Evolutionary conservation across 64 coral and sea anemone species (phyloP), one percentile per base, ranked within the genome.

Genomic region (Catalaphyllia jardinei): DNA sequence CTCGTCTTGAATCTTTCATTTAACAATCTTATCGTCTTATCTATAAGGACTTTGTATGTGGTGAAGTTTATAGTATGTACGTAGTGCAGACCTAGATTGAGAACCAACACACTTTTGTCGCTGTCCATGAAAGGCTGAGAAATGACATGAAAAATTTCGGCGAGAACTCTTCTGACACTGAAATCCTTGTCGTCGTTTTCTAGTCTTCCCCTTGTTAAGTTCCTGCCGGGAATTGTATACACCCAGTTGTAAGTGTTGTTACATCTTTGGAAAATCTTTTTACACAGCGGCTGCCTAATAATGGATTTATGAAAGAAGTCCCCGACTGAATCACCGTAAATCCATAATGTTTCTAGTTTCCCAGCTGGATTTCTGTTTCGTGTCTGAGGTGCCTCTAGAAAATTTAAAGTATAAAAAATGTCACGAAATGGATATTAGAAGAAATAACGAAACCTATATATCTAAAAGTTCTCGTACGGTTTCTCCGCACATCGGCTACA

Each of bases 21-120:
- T 29, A 97, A 91, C 78, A 97, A 52, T 62, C 60, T 35, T 27
- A 97, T 97, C 30, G 89, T 90, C 62, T 79, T 93, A n/a, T 91
- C 76, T 42, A 97, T 75, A 67, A 97, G 71, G 2, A 62, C 29
- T 71, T 29, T 71, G 60, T 93, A 97, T 13, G 61, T 88, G 30
- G 95, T 91, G 51, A 97, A 97, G 88, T 97, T 97, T 13, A 97
- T 83, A 65, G 93, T 97, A 31, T 97, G 95, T 4, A 97, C 95
- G 42, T 97, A 97, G 55, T 97, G 95, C 73, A 97, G 95, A 30
- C 95, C 95, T 22, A 96, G 88, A 89, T 96, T 96, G 12, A 96
- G 69, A 15, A 96, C 39, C 18, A 96, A 35, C 8, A 87, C 95
- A 20, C 91, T 91, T 17, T 64, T 73, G 85, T 88, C 52, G 13